Evolutionary conservation across 1,140 invertebrate species (phyloP).

Genomic region (Pogonognathellus flavescens): DNA sequence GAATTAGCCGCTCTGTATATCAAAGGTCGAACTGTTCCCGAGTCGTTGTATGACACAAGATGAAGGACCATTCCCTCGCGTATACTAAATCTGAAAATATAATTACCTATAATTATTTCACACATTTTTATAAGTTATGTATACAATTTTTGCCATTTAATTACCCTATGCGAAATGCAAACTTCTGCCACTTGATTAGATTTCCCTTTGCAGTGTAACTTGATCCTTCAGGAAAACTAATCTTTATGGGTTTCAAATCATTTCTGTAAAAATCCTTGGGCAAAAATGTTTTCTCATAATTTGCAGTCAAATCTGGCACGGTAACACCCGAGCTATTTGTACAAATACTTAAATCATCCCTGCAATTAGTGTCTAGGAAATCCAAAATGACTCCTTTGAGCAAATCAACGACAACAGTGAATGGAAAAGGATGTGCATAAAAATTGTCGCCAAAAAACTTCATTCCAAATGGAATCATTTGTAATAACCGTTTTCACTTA

Average conservation of each 20-base stretch:
- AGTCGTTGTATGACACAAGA: background rate
- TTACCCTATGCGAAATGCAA: background rate
- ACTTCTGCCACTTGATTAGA: background rate
- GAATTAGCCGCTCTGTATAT: constrained; percentile 42
- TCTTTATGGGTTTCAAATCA: background rate
- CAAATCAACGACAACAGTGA: background rate
- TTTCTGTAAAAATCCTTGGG: constrained; percentile 3
- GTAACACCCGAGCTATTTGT: background rate
- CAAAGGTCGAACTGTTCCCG: constrained; percentile 7
- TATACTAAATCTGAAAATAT: constrained; percentile 2
- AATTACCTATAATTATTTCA: too few relatives aligned
- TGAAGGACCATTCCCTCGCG: constrained; percentile 2
- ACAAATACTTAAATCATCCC: background rate
- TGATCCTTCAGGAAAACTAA: background rate
- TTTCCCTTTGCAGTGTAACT: background rate
- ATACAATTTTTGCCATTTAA: too few relatives aligned
- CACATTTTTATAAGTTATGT: too few relatives aligned
- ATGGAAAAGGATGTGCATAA: background rate
- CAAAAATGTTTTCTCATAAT: background rate
- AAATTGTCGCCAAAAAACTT: background rate
- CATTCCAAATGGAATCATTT: background rate
- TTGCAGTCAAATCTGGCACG: background rate
- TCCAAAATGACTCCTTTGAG: background rate
- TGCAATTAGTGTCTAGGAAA: background rate
- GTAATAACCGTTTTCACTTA: background rate